Evolutionary conservation across 2,888 invertebrate species (phyloP), one percentile per base, ranked within the genome.

Genomic region (Drosophila falleni): DNA sequence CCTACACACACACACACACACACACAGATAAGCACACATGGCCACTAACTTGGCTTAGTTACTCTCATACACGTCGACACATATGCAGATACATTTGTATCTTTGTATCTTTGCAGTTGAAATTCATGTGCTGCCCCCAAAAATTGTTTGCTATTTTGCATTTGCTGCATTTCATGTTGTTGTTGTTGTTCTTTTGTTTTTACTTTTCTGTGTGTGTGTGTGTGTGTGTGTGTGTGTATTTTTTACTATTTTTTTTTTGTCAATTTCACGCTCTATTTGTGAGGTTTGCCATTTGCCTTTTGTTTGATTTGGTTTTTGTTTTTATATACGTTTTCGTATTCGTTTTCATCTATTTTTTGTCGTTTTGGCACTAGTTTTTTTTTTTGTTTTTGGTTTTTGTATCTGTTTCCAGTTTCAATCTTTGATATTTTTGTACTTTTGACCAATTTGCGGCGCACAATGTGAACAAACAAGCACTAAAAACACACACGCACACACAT

Each of bases 251-350:
- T 26, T 64, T 56, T 62, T 77, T 66, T 67, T 85, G 81, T 82
- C 87, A 85, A 85, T 85, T 85, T 85, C 86, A 85, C 85, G 85
- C 87, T 85, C 85, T 87, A 85, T 87, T 87, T 85, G 87, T 75
- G 78, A 79, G 81, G 85, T 85, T 85, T 87, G 83, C 79, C 70
- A 86, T 81, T 85, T 82, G 80, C 81, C 74, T 81, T 80, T 84
- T 87, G 81, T 87, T 87, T 81, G 74, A 74, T 77, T 77, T 70
- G 62, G 46, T 61, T 80, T 77, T 66, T 19, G 19, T 19, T 19
- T 19, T 19, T 19, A 19, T 19, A 1, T 19, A 2, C 19, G 19
- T 19, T 19, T 19, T 19, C 19, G 54, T 51, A 44, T 67, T 66
- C 56, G 58, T 49, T 50, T 74, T 70, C 61, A 35, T 64, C 26